A percentile compares a stretch with the other conserved stretches of the same genome.
Evolutionary conservation across 2,797 vertebrate species (phyloP).

Genomic region (Morelia viridis): DNA sequence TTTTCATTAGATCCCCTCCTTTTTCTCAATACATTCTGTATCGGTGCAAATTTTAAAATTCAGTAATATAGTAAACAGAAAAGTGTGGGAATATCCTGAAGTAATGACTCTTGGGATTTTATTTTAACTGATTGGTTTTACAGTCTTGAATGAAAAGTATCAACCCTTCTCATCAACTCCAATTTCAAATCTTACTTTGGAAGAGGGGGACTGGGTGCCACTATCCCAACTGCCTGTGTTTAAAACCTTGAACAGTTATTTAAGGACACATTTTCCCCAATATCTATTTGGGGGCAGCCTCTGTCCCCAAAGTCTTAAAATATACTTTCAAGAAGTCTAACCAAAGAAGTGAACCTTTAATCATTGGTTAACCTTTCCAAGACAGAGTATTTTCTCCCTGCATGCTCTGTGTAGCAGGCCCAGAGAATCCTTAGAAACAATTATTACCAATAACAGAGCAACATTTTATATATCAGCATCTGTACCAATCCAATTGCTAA

Average conservation of each 20-base stretch:
- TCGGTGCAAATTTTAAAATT: neutral
- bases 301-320: neutral
- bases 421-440: neutral
- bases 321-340: neutral
- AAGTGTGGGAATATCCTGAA: neutral
- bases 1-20: neutral
- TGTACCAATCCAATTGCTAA: neutral
- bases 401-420: neutral
- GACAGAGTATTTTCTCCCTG: neutral
- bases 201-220: neutral
- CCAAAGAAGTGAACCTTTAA: neutral
- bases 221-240: neutral
- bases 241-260: neutral
- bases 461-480: neutral
- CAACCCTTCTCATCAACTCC: neutral
- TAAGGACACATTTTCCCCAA: neutral
- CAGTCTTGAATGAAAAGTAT: neutral
- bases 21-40: neutral
- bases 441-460: neutral
- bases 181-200: neutral
- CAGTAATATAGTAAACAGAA: neutral
- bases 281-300: neutral
- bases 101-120: neutral
- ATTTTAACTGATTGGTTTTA: neutral
- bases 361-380: neutral